phyloP scores from a whole-genome alignment of 2,888 invertebrate genomes.

The Mesorhabditis belari region DNA sequence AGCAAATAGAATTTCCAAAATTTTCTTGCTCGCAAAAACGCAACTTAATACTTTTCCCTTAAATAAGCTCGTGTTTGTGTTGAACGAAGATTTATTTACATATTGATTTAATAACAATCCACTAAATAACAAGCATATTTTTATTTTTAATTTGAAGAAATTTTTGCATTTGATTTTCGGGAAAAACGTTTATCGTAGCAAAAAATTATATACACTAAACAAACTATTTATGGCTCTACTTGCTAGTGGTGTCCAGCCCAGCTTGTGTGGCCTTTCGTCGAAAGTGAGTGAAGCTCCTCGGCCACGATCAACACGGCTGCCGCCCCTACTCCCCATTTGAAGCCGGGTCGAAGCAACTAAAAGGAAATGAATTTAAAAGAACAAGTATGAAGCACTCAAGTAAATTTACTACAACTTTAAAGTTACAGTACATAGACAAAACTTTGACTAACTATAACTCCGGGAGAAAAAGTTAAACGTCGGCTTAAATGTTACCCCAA shows the following conservation, averaged over 20 bases:
- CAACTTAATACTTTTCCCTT: no score
- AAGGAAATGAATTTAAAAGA: constrained; percentile 4
- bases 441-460: not conserved
- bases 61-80: no score
- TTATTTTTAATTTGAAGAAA: no score
- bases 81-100: no score
- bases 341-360: constrained; percentile 37
- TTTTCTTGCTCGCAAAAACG: no score
- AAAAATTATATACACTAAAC: no score
- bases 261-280: constrained; percentile 42
- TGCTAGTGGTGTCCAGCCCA: constrained; percentile 42
- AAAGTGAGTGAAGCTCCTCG: constrained; percentile 43
- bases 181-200: no score
- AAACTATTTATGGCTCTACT: no score
- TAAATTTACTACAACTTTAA: not conserved
- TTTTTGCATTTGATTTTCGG: no score
- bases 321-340: constrained; percentile 40
- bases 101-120: no score
- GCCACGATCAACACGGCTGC: constrained; percentile 38
- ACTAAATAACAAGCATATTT: no score
- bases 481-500: not conserved
- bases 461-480: not conserved
- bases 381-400: not conserved
- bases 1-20: no score
- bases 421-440: not conserved